Conservation (phyloP, 2,797 vertebrate species). For the Tamandua tetradactyla region DNA sequence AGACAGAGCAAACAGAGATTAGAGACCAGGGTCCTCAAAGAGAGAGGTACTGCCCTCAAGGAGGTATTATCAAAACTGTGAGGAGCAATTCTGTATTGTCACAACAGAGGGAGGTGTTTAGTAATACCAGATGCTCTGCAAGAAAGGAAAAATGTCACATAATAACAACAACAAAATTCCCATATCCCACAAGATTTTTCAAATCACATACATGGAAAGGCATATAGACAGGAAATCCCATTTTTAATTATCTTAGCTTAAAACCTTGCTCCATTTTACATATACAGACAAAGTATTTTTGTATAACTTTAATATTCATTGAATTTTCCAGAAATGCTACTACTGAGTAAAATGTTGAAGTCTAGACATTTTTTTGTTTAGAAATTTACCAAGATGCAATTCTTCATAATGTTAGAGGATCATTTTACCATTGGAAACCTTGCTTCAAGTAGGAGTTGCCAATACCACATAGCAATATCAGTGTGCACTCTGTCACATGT, state of each 20-base stretch:
- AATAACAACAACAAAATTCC: not conserved
- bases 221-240: not conserved
- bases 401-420: slow-evolving; percentile 16
- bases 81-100: not conserved
- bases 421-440: slow-evolving; percentile 16
- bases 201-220: slow-evolving; percentile 33
- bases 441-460: not conserved
- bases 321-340: not conserved
- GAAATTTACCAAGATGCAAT: not conserved
- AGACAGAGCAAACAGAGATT: not conserved
- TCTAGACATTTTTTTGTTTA: not conserved
- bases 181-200: not conserved
- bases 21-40: not conserved
- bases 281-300: slow-evolving; percentile 25
- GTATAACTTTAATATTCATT: slow-evolving; percentile 3
- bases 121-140: not conserved
- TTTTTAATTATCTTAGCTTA: slow-evolving; percentile 42
- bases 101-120: not conserved
- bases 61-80: not conserved
- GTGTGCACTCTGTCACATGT: not conserved
- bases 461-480: not conserved
- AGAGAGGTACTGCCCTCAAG: not conserved
- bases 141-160: not conserved
- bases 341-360: not conserved
- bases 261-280: slow-evolving; percentile 19